Conservation (phyloP, 2,797 vertebrate genomes). For the Liasis olivaceus region DNA sequence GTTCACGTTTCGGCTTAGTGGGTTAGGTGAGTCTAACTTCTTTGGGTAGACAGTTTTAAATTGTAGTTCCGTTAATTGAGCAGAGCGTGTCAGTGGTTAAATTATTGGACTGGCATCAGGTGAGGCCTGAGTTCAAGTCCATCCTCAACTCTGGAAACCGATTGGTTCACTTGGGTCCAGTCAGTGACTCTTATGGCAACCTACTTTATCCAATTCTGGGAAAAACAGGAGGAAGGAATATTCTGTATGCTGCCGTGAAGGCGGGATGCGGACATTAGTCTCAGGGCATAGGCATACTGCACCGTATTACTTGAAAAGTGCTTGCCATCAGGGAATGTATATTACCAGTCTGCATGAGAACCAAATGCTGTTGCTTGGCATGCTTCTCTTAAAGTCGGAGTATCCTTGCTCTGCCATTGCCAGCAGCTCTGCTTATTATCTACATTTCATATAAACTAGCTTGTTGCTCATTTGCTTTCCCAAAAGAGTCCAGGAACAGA, state of each 20-base stretch:
- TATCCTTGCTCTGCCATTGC: not conserved
- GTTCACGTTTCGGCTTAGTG: not conserved
- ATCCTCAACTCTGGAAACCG: not conserved
- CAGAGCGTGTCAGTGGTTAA: not conserved
- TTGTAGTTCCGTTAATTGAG: not conserved
- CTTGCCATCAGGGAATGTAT: not conserved
- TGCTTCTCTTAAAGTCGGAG: not conserved
- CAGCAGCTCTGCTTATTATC: not conserved
- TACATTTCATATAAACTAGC: not conserved
- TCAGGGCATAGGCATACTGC: not conserved
- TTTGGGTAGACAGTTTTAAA: not conserved
- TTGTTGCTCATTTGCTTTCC: too few species aligned
- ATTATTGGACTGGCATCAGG: not conserved
- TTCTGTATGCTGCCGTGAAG: not conserved
- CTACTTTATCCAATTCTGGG: not conserved
- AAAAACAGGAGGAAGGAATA: not conserved
- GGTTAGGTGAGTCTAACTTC: not conserved
- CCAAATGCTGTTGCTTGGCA: not conserved
- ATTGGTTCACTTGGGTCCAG: not conserved
- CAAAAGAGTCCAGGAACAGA: too few species aligned
- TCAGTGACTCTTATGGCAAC: not conserved
- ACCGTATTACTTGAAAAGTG: not conserved
- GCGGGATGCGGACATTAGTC: not conserved
- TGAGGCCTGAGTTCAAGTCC: not conserved
- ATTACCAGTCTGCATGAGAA: not conserved